These are phyloP conservation scores for Chroicocephalus ridibundus DNA, from an alignment of 2,113 vertebrate genomes.

Conservation along the genomic window DNA sequence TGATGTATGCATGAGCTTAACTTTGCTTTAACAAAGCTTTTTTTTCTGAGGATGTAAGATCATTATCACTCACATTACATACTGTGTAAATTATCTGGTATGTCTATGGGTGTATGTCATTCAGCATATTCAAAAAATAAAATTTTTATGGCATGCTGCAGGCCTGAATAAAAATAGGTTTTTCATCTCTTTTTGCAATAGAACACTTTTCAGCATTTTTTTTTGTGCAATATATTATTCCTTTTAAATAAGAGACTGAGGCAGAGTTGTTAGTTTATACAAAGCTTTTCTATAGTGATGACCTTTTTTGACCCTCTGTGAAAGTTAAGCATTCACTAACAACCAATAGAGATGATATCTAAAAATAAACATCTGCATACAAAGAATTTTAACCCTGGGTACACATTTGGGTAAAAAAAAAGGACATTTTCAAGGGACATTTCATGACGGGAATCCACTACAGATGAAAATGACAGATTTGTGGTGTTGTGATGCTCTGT, in stretches of 20 bases:
- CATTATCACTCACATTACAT: not conserved
- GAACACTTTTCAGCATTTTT: not conserved
- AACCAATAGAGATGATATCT: conserved; percentile 19
- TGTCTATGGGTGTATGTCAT: not conserved
- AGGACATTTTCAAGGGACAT: conserved; percentile 22
- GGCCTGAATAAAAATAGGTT: conserved; percentile 23
- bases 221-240: conserved; percentile 5
- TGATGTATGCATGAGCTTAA: not conserved
- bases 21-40: not conserved
- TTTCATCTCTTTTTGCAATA: conserved; percentile 19
- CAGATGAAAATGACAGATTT: not conserved
- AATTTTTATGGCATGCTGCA: conserved; percentile 13
- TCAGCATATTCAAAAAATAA: conserved; percentile 13
- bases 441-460: not conserved
- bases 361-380: conserved; percentile 63
- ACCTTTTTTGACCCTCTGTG: conserved; percentile 9
- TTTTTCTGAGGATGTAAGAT: conserved; percentile 19
- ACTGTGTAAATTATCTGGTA: conserved; percentile 3
- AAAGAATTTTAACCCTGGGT: conserved; percentile 47
- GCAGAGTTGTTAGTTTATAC: conserved; percentile 20
- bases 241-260: conserved; percentile 38
- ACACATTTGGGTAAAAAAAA: not conserved
- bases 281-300: conserved; percentile 35
- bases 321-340: conserved; percentile 48
- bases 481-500: not conserved